Evolutionary conservation across 1,140 invertebrate species (phyloP), one percentile per base, ranked within the genome.

Genomic region (Temnothorax curvispinosus): DNA sequence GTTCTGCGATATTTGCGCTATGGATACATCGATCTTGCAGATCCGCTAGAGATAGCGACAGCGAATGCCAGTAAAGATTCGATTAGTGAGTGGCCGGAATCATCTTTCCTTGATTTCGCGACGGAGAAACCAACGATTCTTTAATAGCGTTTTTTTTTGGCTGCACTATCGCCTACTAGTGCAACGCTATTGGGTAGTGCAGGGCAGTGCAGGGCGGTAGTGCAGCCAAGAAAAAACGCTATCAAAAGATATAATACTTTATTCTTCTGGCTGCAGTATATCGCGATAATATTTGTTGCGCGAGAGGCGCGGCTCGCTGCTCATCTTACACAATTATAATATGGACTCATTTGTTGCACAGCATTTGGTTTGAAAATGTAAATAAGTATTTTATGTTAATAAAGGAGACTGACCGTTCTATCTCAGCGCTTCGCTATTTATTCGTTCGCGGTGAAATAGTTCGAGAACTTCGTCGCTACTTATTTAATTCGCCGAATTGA

Each of bases 261-360:
- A 27, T 50, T 52, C 71, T 11, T 21, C 44, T 3, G 52, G 9
- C n/a, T 56, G 18, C n/a, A 47, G 52, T 74, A 81, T 75, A 81
- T 75, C 75, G 69, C 47, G 67, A 89, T 87, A 87, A 87, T 38
- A 76, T 89, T 89, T 89, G 85, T 89, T 69, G 58, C 56, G 32
- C 50, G 56, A 44, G 32, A 78, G 52, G 27, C 27, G 27, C n/a
- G 65, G 52, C 69, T 60, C 72, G 27, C 27, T 27, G 47, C 54
- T 84, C 78, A 71, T 82, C 60, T 75, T 65, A n/a, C 41, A 44
- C 41, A 44, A 44, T 44, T 44, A 9, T 44, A 8, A 44, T 44
- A 44, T 44, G 9, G 8, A 27, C 41, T 44, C 41, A 64, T 27
- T 87, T 80, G 38, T 78, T 54, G 27, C 27, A 27, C 27, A 27